Evolutionary conservation across 1,140 invertebrate species (phyloP).

Genomic region (Diorhabda carinulata): DNA sequence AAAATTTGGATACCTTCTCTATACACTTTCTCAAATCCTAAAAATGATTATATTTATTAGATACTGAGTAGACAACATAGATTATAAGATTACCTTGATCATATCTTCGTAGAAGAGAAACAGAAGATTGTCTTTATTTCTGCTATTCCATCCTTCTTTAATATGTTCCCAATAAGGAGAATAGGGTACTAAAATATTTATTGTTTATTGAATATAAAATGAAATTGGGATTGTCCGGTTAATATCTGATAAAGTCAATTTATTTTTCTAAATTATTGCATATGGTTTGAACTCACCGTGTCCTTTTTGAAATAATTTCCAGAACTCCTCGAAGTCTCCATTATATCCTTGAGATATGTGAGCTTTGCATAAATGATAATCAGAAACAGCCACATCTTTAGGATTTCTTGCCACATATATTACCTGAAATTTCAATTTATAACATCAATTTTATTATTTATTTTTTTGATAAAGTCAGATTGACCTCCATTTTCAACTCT

Average conservation of each 20-base stretch:
- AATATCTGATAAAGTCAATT: too few species aligned
- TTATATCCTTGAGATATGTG: constrained; percentile 68
- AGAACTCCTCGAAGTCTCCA: constrained; percentile 71
- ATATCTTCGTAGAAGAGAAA: constrained; percentile 82
- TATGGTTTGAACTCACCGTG: constrained; percentile 53
- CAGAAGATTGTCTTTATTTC: constrained; percentile 64
- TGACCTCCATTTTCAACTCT: too few species aligned
- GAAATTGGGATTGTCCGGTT: too few species aligned
- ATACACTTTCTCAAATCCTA: constrained; percentile 56
- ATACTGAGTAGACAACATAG: too few species aligned
- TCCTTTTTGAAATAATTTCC: constrained; percentile 70
- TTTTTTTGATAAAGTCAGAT: too few species aligned
- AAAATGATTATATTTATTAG: too few species aligned
- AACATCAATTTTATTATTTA: background rate
- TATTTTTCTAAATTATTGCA: too few species aligned
- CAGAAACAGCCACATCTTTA: constrained; percentile 81
- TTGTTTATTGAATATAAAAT: too few species aligned
- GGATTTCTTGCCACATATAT: constrained; percentile 79
- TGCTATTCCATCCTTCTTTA: constrained; percentile 65
- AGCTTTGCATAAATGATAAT: constrained; percentile 72
- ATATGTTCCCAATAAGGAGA: constrained; percentile 72
- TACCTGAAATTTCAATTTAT: constrained; percentile 48
- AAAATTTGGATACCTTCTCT: constrained; percentile 55
- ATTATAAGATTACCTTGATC: constrained; percentile 31
- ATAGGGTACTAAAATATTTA: constrained; percentile 60